phyloP scores from a whole-genome alignment of 2,797 vertebrate genomes.

The Mus minutoides region DNA sequence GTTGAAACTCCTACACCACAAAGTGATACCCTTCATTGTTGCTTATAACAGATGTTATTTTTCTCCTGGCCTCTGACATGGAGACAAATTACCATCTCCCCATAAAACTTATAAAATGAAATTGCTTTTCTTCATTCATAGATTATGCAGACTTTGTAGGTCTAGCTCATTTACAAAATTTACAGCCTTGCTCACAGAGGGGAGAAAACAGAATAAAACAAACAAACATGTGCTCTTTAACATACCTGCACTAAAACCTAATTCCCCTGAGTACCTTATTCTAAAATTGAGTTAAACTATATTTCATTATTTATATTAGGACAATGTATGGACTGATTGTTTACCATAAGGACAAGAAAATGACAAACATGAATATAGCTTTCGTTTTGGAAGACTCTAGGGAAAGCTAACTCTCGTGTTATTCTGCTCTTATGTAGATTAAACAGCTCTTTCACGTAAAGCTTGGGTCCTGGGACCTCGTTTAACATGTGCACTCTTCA shows the following conservation, averaged over 20 bases:
- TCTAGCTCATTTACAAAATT: constrained; percentile 67
- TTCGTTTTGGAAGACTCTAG: constrained; percentile 13
- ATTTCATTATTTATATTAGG: constrained; percentile 81
- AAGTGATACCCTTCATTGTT: constrained; percentile 19
- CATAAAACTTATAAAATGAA: constrained; percentile 63
- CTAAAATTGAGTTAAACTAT: constrained; percentile 70
- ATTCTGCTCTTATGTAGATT: constrained; percentile 64
- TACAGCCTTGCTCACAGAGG: constrained; percentile 19
- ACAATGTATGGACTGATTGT: constrained; percentile 79
- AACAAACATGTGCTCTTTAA: neutral
- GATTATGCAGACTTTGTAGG: constrained; percentile 64
- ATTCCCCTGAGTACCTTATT: constrained; percentile 33
- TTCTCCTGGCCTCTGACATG: neutral
- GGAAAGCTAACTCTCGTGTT: constrained; percentile 58
- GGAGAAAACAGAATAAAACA: neutral
- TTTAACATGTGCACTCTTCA: constrained; percentile 51
- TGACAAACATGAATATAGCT: constrained; percentile 76
- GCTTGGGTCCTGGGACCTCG: constrained; percentile 52
- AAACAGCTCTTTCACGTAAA: constrained; percentile 77
- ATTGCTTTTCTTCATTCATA: constrained; percentile 69
- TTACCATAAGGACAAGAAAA: constrained; percentile 73
- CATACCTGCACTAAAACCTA: constrained; percentile 46
- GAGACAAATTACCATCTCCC: constrained; percentile 45
- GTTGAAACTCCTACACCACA: neutral
- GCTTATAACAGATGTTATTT: neutral